Base-by-base conservation (phyloP, 1,140 invertebrate species). In the Aradophagus sp. region DNA sequence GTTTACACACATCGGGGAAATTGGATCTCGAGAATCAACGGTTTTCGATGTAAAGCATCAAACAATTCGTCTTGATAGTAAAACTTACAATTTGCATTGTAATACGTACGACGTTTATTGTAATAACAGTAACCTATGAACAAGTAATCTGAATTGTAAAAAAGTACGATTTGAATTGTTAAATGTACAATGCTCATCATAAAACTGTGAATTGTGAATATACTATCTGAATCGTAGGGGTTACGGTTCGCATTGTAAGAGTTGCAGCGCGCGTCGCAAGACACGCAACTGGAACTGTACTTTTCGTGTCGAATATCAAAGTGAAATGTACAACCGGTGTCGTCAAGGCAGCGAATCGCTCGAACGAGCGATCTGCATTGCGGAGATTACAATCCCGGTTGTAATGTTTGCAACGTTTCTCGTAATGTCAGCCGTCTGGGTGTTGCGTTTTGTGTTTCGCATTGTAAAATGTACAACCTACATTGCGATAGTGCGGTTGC, bases 141-240 rank as follows among this genome's bases (percentile, higher is more conserved):
- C 41, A 20, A 15, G 42, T 48, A 42, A 56, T 47, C 34, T 35
- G 48, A 66, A 53, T 59, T 59, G 63, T 67, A 67, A 67, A 67
- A 29, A 67, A 58, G 47, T 53, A 59, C 63, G 45, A 59, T 26
- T 42, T 53, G 55, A 53, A 34, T 59, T 45, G 47, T 59, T 59
- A 35, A 53, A 59, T 59, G 55, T 67, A 67, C 63, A 67, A 67
- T 67, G 63, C 62, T 66, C 62, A 66, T 66, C 62, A 66, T 66
- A 56, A 66, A 66, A 58, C 62, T 66, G 62, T 66, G 62, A 66
- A 66, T 66, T 66, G 45, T 66, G 52, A 66, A 66, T 66, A 66
- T 66, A 68, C 65, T 53, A 61, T 67, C 63, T 36, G 32, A 67
- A 53, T 59, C 44, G 48, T 47, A 20, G 32, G 19, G 4, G 6